Evolutionary conservation across 2,888 invertebrate species (phyloP).

Genomic region (Netelia melanura): DNA sequence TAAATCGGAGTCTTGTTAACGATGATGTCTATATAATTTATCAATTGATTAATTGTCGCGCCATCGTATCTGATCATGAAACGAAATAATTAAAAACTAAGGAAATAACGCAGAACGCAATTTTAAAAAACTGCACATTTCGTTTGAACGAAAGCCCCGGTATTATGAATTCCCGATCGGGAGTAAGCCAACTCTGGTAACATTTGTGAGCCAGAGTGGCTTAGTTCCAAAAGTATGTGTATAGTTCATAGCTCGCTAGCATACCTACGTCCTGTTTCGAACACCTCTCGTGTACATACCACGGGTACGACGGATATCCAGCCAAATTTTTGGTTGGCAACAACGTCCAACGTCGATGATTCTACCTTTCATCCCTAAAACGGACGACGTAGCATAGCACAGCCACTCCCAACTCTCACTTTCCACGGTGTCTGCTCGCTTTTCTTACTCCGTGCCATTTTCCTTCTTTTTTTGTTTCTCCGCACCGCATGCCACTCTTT

Average conservation of each 20-base stretch:
- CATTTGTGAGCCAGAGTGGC: conserved; percentile 29
- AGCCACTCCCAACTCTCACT: background rate
- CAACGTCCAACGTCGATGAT: conserved; percentile 30
- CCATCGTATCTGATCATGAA: background rate
- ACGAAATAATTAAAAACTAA: background rate
- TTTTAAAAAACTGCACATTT: conserved; percentile 1
- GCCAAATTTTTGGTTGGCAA: conserved; percentile 38
- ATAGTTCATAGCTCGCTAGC: conserved; percentile 18
- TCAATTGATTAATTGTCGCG: too few relatives aligned
- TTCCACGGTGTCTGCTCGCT: background rate
- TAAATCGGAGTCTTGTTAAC: too few relatives aligned
- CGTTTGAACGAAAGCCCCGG: conserved; percentile 31
- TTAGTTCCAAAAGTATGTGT: conserved; percentile 30
- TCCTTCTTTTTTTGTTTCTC: conserved; percentile 27
- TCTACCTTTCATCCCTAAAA: conserved; percentile 49
- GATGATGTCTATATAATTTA: background rate
- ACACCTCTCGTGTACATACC: conserved; percentile 30
- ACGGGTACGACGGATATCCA: conserved; percentile 36
- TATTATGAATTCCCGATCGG: conserved; percentile 8
- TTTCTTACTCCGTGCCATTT: background rate
- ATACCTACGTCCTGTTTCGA: conserved; percentile 34
- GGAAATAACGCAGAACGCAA: too few relatives aligned
- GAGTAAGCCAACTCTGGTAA: conserved; percentile 37
- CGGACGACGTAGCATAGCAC: background rate
- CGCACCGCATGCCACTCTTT: conserved; percentile 30